Percentiles rank a stretch among this genome's conserved stretches.
Conservation (phyloP, 2,797 vertebrate genomes). For the Gobionotothen gibberifrons region DNA sequence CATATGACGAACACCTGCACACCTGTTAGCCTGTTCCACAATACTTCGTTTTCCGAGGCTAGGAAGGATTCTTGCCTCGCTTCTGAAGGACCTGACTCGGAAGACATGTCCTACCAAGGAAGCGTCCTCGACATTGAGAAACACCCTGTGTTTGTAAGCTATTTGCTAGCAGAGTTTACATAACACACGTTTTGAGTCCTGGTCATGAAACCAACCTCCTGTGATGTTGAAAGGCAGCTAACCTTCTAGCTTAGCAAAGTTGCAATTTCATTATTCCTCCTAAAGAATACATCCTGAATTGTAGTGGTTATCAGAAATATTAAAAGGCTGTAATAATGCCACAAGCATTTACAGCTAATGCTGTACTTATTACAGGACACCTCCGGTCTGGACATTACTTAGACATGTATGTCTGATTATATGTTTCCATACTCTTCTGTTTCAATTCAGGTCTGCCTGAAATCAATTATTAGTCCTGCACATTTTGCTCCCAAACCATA, state of each 20-base stretch:
- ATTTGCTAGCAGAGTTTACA: slow-evolving; percentile 14
- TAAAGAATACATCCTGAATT: background rate
- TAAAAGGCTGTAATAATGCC: background rate
- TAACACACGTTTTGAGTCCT: slow-evolving; percentile 14
- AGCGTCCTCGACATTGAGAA: too few species aligned
- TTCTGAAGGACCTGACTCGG: too few species aligned
- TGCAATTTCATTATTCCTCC: background rate
- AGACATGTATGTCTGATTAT: background rate
- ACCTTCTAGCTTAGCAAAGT: background rate
- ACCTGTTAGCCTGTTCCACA: too few species aligned
- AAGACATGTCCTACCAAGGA: too few species aligned
- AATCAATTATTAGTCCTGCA: background rate
- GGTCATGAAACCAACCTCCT: background rate
- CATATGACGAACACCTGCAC: too few species aligned
- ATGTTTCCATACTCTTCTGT: background rate
- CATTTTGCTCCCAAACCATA: background rate
- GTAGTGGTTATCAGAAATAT: slow-evolving; percentile 7
- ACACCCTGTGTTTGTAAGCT: background rate
- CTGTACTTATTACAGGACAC: background rate
- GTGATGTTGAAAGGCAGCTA: slow-evolving; percentile 2
- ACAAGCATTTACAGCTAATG: background rate
- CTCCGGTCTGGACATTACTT: slow-evolving; percentile 1
- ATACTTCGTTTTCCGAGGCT: too few species aligned
- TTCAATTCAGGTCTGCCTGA: background rate
- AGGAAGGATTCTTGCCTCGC: too few species aligned